These are phyloP conservation scores for Agrotis ipsilon DNA, from an alignment of 2,888 invertebrate species.

Conservation along the genomic window DNA sequence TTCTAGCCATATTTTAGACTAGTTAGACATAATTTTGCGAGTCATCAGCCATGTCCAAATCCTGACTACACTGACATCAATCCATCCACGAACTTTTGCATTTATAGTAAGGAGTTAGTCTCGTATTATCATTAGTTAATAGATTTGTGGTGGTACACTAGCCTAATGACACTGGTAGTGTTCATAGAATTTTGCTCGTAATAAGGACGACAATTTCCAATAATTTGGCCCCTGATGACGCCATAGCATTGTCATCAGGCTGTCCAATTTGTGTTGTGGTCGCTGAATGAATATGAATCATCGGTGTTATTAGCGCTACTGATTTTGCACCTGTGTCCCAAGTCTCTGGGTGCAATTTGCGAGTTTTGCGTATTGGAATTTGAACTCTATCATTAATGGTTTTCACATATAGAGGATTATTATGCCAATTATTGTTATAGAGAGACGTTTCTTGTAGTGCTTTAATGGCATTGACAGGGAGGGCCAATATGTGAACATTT, in stretches of 20 bases:
- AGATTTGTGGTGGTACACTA: no score
- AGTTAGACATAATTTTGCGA: no score
- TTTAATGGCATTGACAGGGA: no score
- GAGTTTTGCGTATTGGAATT: not conserved
- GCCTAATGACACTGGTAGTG: not conserved
- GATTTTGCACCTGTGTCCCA: not conserved
- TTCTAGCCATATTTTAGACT: no score
- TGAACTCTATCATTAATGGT: not conserved
- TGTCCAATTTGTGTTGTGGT: not conserved
- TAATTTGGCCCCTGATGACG: constrained; percentile 1
- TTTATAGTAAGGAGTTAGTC: no score
- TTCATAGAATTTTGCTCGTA: not conserved
- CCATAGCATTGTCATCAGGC: constrained; percentile 1
- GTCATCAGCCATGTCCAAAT: no score
- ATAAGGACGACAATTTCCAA: not conserved
- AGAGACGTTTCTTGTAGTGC: no score
- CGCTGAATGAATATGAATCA: not conserved
- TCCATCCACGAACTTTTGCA: no score
- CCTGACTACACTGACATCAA: no score
- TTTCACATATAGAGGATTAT: not conserved
- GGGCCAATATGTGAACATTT: no score
- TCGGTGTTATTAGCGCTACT: not conserved
- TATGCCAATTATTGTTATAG: no score
- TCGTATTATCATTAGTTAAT: no score
- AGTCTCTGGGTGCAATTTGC: not conserved